Conservation (phyloP, 2,113 vertebrate genomes). For the Myocastor coypus region DNA sequence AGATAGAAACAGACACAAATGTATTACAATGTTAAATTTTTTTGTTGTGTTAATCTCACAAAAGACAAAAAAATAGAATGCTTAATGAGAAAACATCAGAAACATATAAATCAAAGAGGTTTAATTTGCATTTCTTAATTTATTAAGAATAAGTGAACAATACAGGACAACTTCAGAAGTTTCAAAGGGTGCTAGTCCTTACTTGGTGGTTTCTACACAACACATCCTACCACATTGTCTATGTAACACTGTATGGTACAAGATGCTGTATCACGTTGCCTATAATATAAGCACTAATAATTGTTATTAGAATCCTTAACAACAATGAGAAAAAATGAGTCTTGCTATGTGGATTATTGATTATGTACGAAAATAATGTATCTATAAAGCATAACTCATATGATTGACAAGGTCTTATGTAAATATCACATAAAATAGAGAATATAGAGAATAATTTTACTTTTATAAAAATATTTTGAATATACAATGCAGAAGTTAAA, state of each 20-base stretch:
- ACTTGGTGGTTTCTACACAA: not conserved
- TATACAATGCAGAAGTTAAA: not conserved
- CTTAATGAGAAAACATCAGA: not conserved
- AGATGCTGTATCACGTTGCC: not conserved
- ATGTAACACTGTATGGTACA: not conserved
- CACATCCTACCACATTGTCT: not conserved
- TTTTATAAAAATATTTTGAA: conserved; percentile 13
- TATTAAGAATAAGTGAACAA: not conserved
- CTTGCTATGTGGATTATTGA: not conserved
- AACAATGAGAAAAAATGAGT: not conserved
- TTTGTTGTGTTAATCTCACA: not conserved
- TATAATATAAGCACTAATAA: not conserved
- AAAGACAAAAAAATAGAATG: not conserved
- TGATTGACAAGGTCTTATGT: not conserved
- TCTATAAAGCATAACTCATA: not conserved
- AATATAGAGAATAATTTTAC: not conserved
- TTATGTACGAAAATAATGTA: not conserved
- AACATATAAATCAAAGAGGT: not conserved
- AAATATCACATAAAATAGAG: not conserved
- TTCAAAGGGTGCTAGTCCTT: not conserved
- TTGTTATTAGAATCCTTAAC: rapidly evolving
- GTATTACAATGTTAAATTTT: not conserved
- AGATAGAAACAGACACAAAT: not conserved
- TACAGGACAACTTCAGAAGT: not conserved
- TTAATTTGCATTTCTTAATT: not conserved